Evolutionary conservation across 1,140 invertebrate species (phyloP).

Genomic region (Brachionus manjavacas): DNA sequence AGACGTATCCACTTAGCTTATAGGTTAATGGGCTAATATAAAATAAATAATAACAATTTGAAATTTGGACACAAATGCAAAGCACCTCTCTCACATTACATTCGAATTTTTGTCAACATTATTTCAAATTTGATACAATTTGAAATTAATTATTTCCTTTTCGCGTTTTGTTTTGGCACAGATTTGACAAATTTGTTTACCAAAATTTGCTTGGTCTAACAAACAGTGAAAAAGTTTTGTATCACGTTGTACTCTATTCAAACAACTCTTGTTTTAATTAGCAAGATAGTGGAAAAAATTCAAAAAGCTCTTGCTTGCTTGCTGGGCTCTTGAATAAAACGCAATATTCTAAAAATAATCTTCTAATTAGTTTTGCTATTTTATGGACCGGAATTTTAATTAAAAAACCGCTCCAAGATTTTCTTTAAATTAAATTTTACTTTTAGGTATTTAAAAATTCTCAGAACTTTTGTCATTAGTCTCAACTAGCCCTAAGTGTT

Average conservation of each 20-base stretch:
- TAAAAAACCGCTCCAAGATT: background rate
- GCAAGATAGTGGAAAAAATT: background rate
- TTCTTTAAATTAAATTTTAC: background rate
- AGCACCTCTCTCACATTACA: background rate
- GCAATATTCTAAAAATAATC: background rate
- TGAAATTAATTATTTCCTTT: conserved; percentile 1
- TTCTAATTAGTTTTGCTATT: background rate
- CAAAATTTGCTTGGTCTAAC: background rate
- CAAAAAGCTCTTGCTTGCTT: background rate
- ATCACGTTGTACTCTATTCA: background rate
- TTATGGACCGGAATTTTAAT: background rate
- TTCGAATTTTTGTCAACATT: background rate
- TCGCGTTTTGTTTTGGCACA: background rate
- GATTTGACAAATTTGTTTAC: background rate
- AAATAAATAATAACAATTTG: conserved; percentile 30
- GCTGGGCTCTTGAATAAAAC: background rate
- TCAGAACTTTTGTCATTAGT: background rate
- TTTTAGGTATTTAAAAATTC: background rate
- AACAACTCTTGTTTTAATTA: background rate
- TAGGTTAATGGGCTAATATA: conserved; percentile 32
- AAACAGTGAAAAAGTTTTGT: background rate
- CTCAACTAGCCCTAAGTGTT: background rate
- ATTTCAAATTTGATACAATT: conserved; percentile 1
- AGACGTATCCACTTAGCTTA: conserved; percentile 31
- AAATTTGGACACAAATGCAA: conserved; percentile 5